Percentiles rank a stretch among this genome's conserved stretches.
These are phyloP conservation scores for Aptenodytes patagonicus DNA, from an alignment of 2,113 vertebrate species.

Conservation along the genomic window DNA sequence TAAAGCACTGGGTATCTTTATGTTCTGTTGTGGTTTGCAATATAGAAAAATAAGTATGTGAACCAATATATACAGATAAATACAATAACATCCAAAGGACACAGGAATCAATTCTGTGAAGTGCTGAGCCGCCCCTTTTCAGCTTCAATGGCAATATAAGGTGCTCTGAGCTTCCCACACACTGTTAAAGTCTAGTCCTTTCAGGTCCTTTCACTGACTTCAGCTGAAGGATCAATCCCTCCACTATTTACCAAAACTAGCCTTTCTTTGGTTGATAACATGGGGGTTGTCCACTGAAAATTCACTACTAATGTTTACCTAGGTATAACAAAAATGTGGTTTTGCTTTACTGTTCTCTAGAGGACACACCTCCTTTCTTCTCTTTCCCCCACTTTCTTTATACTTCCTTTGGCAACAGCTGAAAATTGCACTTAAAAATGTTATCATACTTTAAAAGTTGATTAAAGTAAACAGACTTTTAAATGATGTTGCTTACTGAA, in stretches of 20 bases:
- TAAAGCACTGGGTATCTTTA: neutral
- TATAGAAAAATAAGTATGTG: neutral
- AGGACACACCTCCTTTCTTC: neutral
- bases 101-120: neutral
- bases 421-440: neutral
- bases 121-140: neutral
- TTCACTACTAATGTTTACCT: neutral
- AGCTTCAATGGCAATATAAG: neutral
- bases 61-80: neutral
- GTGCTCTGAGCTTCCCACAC: neutral
- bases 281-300: neutral
- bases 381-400: neutral
- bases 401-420: neutral
- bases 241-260: neutral
- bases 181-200: neutral
- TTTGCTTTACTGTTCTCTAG: neutral
- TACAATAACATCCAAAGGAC: neutral
- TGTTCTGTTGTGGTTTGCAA: neutral
- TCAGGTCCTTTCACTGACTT: neutral
- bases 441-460: neutral
- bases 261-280: neutral
- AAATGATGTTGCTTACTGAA: neutral
- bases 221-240: neutral
- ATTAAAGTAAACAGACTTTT: neutral
- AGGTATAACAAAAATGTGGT: neutral